phyloP scores from a whole-genome alignment of 2,888 invertebrate genomes.

The Morpho deidamia region DNA sequence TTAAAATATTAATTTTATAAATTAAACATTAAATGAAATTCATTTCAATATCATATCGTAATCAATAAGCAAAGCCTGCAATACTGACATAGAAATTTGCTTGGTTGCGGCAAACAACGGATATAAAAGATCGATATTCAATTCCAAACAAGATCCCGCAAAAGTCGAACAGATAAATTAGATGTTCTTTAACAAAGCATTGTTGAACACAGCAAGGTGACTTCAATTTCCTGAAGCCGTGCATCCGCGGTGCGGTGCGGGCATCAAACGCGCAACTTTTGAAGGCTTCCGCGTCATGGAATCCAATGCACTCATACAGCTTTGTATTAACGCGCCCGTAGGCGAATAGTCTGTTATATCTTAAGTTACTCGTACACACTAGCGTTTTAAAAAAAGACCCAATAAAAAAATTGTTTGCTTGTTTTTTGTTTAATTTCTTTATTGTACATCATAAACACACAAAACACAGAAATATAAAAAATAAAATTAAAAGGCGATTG shows the following conservation, averaged over 20 bases:
- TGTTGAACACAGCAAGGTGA: constrained; percentile 64
- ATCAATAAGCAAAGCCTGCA: background rate
- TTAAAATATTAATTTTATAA: too few species aligned
- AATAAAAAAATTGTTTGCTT: too few species aligned
- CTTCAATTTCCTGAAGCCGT: constrained; percentile 71
- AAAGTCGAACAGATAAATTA: constrained; percentile 69
- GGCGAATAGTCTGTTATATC: constrained; percentile 66
- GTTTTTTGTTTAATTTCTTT: too few species aligned
- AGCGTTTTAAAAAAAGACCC: constrained; percentile 10
- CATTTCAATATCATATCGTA: background rate
- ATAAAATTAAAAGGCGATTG: too few species aligned
- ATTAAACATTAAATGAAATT: too few species aligned
- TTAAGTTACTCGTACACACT: constrained; percentile 34
- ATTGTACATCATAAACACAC: too few species aligned
- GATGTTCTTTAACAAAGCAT: constrained; percentile 75
- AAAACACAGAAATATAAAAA: too few species aligned
- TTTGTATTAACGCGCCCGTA: constrained; percentile 53
- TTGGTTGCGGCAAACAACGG: constrained; percentile 9
- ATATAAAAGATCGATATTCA: constrained; percentile 58
- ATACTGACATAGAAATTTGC: background rate
- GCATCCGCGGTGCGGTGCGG: constrained; percentile 44
- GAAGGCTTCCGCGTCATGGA: constrained; percentile 57
- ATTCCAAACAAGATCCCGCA: constrained; percentile 61
- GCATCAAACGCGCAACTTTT: constrained; percentile 61
- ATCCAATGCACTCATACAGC: constrained; percentile 62